phyloP scores from a whole-genome alignment of 2,113 vertebrate species.

The Pygoscelis antarcticus region DNA sequence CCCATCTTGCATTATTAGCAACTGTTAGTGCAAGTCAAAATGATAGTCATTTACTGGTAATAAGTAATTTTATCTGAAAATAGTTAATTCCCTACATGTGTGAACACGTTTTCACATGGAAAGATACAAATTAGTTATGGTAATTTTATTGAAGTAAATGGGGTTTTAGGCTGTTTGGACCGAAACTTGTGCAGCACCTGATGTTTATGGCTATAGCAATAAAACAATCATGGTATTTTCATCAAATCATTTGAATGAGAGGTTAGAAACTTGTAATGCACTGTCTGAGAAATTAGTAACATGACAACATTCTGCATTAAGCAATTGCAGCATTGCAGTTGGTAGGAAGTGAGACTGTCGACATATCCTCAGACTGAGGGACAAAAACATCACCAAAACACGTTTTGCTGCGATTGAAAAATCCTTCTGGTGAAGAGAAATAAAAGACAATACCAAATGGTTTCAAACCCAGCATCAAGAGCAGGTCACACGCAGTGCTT shows the following conservation, averaged over 20 bases:
- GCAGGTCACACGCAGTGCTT: neutral
- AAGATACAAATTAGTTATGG: neutral
- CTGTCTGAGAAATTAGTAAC: neutral
- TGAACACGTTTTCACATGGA: neutral
- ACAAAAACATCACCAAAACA: neutral
- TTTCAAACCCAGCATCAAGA: neutral
- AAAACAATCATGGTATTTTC: neutral
- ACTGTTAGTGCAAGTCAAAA: neutral
- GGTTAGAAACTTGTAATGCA: neutral
- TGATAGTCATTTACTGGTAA: neutral
- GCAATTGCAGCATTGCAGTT: neutral
- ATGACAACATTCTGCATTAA: neutral
- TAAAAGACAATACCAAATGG: neutral
- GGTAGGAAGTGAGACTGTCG: neutral
- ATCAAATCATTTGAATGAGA: neutral
- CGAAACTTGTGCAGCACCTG: neutral
- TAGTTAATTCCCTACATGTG: neutral
- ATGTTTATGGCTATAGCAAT: neutral
- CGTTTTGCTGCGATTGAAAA: neutral
- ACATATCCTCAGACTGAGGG: neutral
- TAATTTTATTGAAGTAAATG: neutral
- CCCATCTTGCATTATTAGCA: slow-evolving; percentile 17
- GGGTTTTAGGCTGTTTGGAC: neutral
- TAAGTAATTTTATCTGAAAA: neutral
- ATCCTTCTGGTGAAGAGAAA: neutral